phyloP scores from a whole-genome alignment of 2,888 invertebrate species.

The Papilio elwesi region DNA sequence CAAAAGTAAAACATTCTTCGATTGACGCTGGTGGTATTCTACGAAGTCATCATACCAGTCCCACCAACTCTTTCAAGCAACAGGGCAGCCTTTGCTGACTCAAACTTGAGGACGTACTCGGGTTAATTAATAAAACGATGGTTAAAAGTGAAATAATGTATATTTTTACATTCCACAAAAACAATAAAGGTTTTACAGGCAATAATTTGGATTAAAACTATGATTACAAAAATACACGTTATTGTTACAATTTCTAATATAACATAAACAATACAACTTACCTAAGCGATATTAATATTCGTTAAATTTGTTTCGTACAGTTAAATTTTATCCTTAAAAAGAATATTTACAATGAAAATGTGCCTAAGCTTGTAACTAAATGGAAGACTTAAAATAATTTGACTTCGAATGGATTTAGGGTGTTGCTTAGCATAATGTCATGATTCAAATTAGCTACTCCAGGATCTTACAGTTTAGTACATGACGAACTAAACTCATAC shows the following conservation, averaged over 20 bases:
- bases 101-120: background rate
- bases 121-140: background rate
- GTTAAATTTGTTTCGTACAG: constrained; percentile 51
- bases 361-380: constrained; percentile 48
- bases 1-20: too few relatives aligned
- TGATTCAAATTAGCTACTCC: constrained; percentile 48
- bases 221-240: constrained; percentile 79
- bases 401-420: constrained; percentile 55
- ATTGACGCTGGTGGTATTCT: too few relatives aligned
- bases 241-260: constrained; percentile 56
- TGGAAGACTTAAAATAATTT: constrained; percentile 70
- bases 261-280: constrained; percentile 53
- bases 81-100: background rate
- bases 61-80: too few relatives aligned
- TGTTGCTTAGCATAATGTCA: constrained; percentile 44
- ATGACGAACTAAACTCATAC: constrained; percentile 43
- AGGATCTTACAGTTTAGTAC: constrained; percentile 32
- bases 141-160: constrained; percentile 62
- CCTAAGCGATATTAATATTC: constrained; percentile 40
- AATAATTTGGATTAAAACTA: constrained; percentile 57
- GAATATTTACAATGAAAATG: constrained; percentile 68
- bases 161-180: constrained; percentile 72
- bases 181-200: constrained; percentile 55
- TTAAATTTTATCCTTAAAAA: constrained; percentile 48
- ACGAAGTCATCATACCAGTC: too few relatives aligned